These are phyloP conservation scores for Spilogale gracilis DNA, from an alignment of 2,113 vertebrate species.

Conservation along the genomic window DNA sequence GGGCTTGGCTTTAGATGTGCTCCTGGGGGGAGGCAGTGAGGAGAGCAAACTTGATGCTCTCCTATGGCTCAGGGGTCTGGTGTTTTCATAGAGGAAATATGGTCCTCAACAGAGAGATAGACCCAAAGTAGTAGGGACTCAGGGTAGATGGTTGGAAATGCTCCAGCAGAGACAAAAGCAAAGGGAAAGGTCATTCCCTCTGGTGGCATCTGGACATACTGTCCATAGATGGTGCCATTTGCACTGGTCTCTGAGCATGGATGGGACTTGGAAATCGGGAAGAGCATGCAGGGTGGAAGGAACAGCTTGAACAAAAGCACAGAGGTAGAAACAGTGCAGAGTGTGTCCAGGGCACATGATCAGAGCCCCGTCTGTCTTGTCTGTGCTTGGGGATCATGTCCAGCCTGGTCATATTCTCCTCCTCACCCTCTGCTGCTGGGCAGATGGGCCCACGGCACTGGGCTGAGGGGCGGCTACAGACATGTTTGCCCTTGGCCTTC, in stretches of 20 bases:
- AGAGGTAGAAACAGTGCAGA: background rate
- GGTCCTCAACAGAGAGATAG: background rate
- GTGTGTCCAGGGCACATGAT: background rate
- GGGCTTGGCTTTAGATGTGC: background rate
- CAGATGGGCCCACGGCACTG: background rate
- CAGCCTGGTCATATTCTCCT: conserved; percentile 18
- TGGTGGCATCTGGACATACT: accelerated
- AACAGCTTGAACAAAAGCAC: accelerated
- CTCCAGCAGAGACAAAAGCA: background rate
- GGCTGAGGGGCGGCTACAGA: background rate
- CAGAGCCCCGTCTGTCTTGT: background rate
- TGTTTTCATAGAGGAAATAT: background rate
- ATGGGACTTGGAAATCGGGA: background rate
- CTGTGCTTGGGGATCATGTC: conserved; percentile 62
- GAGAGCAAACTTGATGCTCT: background rate
- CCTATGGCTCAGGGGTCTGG: background rate
- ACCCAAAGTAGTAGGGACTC: background rate
- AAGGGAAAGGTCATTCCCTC: background rate
- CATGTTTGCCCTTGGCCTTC: background rate
- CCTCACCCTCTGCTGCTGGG: background rate
- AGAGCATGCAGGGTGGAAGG: background rate
- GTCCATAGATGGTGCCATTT: background rate
- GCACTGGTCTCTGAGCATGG: accelerated
- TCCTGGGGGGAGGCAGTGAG: background rate
- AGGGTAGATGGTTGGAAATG: background rate